A percentile compares a stretch with the other conserved stretches of the same genome.
phyloP scores from a whole-genome alignment of 2,797 vertebrate species.

The Aphelocoma californica region DNA sequence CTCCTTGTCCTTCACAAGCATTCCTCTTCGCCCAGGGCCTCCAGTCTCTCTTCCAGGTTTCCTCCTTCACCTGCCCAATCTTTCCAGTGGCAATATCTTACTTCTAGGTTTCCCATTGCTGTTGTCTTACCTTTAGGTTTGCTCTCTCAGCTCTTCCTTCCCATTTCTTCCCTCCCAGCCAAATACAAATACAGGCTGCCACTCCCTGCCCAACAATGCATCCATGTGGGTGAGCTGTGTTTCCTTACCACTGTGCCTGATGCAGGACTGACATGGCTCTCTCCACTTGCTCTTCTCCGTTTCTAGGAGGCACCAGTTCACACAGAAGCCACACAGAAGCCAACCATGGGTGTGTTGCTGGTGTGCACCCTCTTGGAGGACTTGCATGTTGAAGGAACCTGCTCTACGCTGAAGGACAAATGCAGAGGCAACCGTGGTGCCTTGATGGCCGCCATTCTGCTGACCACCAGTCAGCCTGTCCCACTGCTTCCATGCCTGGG shows the following conservation, averaged over 20 bases:
- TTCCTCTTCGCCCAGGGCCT: neutral
- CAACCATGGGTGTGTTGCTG: neutral
- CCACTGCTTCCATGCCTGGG: no score
- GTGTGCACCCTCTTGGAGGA: neutral
- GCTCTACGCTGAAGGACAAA: rapidly evolving
- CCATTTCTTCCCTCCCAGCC: neutral
- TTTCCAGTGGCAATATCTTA: neutral
- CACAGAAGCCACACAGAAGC: neutral
- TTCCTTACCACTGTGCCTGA: neutral
- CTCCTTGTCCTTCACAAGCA: neutral
- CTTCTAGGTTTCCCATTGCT: neutral
- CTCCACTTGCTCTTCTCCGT: neutral
- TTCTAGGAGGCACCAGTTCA: neutral
- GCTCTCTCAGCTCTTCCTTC: neutral
- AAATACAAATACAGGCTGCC: neutral
- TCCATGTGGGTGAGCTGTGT: rapidly evolving
- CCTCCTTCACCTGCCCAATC: rapidly evolving
- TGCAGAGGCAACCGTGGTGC: rapidly evolving
- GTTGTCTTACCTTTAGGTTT: neutral
- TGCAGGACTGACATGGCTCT: neutral
- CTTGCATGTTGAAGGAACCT: neutral
- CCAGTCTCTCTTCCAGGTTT: neutral
- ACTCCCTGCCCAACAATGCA: rapidly evolving
- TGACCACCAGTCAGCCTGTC: neutral
- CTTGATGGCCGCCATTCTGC: neutral